Conservation (phyloP, 2,113 vertebrate species). For the Cnemophilus loriae region DNA sequence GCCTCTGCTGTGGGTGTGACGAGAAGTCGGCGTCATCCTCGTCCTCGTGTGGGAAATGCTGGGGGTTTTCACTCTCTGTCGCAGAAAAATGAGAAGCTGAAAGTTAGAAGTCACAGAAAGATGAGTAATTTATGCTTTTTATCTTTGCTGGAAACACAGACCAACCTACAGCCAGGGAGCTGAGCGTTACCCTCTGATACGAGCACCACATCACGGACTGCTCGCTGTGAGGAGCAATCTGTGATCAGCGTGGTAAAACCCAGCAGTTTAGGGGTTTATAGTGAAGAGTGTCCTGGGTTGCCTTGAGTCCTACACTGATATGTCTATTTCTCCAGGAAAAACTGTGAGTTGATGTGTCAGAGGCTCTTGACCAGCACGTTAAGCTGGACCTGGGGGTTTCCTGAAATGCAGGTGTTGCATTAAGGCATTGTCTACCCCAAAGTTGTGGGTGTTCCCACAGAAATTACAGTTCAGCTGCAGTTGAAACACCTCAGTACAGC, state of each 20-base stretch:
- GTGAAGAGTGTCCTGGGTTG: not conserved
- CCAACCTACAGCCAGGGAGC: not conserved
- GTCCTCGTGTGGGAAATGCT: not conserved
- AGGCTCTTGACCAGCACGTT: not conserved
- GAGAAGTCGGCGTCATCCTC: not conserved
- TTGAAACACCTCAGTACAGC: not conserved
- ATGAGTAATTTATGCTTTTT: not conserved
- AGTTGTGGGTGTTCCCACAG: not conserved
- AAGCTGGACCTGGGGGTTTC: not conserved
- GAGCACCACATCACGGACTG: not conserved
- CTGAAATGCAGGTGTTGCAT: not conserved
- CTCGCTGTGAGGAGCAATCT: fast-evolving
- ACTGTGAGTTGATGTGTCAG: not conserved
- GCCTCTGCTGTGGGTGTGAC: not conserved
- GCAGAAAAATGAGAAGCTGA: not conserved
- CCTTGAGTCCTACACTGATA: not conserved
- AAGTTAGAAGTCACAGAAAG: not conserved
- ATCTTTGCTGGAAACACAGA: not conserved
- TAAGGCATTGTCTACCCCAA: not conserved
- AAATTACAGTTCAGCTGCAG: not conserved
- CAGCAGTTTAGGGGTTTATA: not conserved
- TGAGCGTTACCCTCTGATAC: not conserved
- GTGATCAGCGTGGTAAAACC: fast-evolving
- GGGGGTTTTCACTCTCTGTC: not conserved
- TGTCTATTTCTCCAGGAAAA: not conserved